Conservation (phyloP, 2,113 vertebrate species). For the Oryzias woworae region DNA sequence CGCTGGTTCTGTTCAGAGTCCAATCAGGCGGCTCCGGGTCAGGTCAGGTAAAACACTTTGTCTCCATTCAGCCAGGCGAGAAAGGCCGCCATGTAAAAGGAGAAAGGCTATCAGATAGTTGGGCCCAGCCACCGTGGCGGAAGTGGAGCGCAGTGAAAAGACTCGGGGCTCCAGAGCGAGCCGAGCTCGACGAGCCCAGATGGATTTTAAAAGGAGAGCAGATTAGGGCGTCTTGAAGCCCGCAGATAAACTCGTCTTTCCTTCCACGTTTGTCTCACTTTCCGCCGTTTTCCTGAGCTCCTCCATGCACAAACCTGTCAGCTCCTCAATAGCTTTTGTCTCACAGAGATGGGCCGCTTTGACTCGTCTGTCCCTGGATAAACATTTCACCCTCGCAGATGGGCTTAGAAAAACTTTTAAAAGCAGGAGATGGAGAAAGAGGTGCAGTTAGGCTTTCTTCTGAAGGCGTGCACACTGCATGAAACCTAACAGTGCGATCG, state of each 20-base stretch:
- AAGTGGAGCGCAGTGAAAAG: conserved; percentile 63
- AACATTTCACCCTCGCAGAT: conserved; percentile 50
- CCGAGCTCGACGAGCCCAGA: conserved; percentile 53
- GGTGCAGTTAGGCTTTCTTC: too few relatives aligned
- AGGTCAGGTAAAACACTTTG: conserved; percentile 52
- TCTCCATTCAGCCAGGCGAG: conserved; percentile 61
- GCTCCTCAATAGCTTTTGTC: conserved; percentile 71
- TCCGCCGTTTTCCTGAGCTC: conserved; percentile 51
- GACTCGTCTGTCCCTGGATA: conserved; percentile 35
- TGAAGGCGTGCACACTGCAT: conserved; percentile 5
- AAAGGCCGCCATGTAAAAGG: conserved; percentile 74
- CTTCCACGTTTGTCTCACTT: conserved; percentile 59
- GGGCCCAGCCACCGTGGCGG: conserved; percentile 66
- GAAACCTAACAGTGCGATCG: conserved; percentile 48
- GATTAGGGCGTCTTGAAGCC: conserved; percentile 59
- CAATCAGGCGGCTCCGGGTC: conserved; percentile 15
- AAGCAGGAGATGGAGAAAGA: not conserved
- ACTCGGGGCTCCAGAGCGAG: conserved; percentile 47
- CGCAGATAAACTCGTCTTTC: conserved; percentile 59
- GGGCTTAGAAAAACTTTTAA: not conserved
- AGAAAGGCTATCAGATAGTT: conserved; percentile 78
- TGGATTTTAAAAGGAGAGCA: conserved; percentile 68
- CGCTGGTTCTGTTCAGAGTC: not conserved
- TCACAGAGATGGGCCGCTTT: conserved; percentile 47
- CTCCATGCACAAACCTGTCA: conserved; percentile 63